A percentile compares a stretch with the other conserved stretches of the same genome.
phyloP scores from a whole-genome alignment of 2,113 vertebrate genomes.

The Malurus elegans region DNA sequence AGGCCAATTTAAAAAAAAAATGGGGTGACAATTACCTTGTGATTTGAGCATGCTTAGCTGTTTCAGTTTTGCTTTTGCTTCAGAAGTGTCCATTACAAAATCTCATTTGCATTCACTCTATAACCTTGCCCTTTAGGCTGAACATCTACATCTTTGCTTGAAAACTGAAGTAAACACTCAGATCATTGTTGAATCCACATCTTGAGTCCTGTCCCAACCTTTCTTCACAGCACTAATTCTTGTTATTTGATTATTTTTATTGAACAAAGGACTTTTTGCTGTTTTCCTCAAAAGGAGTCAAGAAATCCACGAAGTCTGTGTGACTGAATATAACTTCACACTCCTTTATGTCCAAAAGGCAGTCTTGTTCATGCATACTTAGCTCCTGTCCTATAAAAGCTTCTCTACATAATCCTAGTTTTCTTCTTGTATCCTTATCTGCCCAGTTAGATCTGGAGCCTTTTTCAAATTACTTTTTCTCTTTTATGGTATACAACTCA shows the following conservation, averaged over 20 bases:
- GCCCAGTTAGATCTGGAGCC: not conserved
- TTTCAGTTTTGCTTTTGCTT: constrained; percentile 9
- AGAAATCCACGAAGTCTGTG: not conserved
- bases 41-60: not conserved
- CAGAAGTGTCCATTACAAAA: not conserved
- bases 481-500: not conserved
- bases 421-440: not conserved
- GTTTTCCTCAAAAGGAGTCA: not conserved
- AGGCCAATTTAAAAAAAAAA: not conserved
- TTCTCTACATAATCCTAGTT: not conserved
- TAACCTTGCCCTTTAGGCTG: not conserved
- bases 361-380: not conserved
- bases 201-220: not conserved
- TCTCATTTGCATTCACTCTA: not conserved
- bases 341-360: not conserved
- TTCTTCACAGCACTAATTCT: not conserved
- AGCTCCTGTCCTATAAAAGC: not conserved
- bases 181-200: not conserved
- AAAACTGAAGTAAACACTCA: not conserved
- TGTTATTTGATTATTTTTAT: not conserved
- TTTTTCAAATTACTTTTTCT: not conserved
- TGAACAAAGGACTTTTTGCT: not conserved
- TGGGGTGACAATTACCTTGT: constrained; percentile 3
- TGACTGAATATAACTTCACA: not conserved
- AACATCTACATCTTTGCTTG: not conserved